These are phyloP conservation scores for Teleogryllus occipitalis DNA, from an alignment of 1,140 invertebrate genomes.

Conservation along the genomic window DNA sequence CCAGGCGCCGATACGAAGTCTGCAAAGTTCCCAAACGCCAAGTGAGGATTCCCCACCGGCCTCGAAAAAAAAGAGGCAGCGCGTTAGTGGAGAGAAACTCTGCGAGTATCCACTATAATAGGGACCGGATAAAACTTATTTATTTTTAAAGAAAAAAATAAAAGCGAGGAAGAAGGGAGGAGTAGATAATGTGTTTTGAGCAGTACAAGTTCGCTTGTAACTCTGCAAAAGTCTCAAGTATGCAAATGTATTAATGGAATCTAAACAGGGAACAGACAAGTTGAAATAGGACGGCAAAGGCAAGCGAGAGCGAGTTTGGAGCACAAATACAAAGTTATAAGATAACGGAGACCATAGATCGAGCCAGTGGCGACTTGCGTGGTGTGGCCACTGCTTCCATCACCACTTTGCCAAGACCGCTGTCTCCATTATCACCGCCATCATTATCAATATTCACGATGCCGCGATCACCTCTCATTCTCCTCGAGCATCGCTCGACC, in stretches of 20 bases:
- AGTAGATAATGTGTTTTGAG: constrained; percentile 2
- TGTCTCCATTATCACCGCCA: too few relatives aligned
- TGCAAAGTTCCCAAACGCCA: background rate
- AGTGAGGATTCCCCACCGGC: background rate
- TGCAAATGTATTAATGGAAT: constrained; percentile 5
- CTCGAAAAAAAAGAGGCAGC: background rate
- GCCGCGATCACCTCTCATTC: too few relatives aligned
- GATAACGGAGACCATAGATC: background rate
- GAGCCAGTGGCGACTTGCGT: background rate
- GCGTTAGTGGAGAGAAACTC: background rate
- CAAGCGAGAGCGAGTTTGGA: background rate
- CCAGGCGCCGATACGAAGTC: background rate
- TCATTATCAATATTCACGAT: too few relatives aligned
- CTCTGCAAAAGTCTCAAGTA: constrained; percentile 4
- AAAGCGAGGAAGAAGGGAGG: background rate
- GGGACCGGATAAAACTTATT: background rate
- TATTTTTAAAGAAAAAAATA: background rate
- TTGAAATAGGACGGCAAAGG: background rate
- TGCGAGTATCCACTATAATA: background rate
- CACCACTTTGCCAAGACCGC: too few relatives aligned
- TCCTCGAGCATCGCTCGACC: too few relatives aligned
- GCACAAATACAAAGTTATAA: constrained; percentile 5
- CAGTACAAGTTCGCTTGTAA: background rate
- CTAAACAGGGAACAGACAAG: constrained; percentile 3
- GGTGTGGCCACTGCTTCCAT: background rate